Evolutionary conservation across 1,140 invertebrate genomes (phyloP), one percentile per base, ranked within the genome.

Genomic region (Leptoteleia sp.): DNA sequence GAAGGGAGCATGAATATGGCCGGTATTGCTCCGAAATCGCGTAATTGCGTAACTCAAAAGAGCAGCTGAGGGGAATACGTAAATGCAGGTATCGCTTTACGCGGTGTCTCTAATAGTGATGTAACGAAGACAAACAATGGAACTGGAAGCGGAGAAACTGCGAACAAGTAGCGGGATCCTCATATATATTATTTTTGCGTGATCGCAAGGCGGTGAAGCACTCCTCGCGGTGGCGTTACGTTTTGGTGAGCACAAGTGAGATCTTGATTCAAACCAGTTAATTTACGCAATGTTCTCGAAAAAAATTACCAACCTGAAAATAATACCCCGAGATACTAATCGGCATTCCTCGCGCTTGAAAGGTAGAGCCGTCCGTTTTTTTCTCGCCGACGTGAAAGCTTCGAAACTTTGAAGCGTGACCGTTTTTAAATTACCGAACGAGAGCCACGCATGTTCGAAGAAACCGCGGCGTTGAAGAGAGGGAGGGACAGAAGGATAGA

Each of bases 271-370:
- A 54, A 68, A 48, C 67, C 54, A 62, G 76, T 72, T 78, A 71
- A 78, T 72, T 68, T 78, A 78, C 67, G 68, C 76, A 72, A 78
- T 67, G 54, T 38, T 45, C 62, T 54, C 33, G 48, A 71, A 72
- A 71, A 71, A 78, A 78, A 78, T 78, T 72, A 67, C 52, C 76
- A 61, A 57, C 22, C 62, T 72, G 76, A 72, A 78, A 78, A 78
- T 78, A 78, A 78, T 78, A 78, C 67, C 54, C 47, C 35, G 48
- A 78, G 76, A 79, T 72, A 57, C 31, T 50, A 57, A 79, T 79
- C 76, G 55, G 62, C 55, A 70, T 79, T 79, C 50, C 62, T 61
- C 40, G 48, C 8, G 55, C 57, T 70, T 50, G 50, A 64, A 70
- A 75, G 73, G 65, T 50, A 65, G 48, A 64, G 65, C 57, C 48